Evolutionary conservation across 2,888 invertebrate species (phyloP).

Genomic region (Mimachlamys varia): DNA sequence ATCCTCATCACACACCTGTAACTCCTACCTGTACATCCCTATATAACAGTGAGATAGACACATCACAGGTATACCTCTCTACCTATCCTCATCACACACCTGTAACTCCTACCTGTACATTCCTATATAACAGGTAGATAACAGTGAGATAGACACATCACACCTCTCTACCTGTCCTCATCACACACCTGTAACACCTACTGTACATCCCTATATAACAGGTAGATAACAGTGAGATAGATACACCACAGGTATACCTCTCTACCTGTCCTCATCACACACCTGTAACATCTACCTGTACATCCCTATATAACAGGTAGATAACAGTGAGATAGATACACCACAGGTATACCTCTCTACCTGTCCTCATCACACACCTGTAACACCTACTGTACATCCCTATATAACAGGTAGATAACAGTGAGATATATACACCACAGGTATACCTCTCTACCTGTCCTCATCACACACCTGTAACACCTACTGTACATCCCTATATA

Average conservation of each 20-base stretch:
- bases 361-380: not conserved
- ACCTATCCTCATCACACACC: not conserved
- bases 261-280: not conserved
- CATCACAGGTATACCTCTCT: not conserved
- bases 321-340: not conserved
- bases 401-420: not conserved
- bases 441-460: not conserved
- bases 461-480: not conserved
- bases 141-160: not conserved
- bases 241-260: not conserved
- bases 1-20: not conserved
- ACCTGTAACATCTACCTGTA: not conserved
- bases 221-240: not conserved
- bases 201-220: not conserved
- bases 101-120: not conserved
- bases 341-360: not conserved
- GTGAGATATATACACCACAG: not conserved
- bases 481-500: not conserved
- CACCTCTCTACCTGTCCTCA: not conserved
- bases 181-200: not conserved
- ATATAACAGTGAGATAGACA: not conserved
- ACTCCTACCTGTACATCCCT: not conserved
- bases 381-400: not conserved
- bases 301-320: not conserved
- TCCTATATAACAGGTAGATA: not conserved